Conservation (phyloP, 1,140 invertebrate species). For the Saccostrea glomerata region DNA sequence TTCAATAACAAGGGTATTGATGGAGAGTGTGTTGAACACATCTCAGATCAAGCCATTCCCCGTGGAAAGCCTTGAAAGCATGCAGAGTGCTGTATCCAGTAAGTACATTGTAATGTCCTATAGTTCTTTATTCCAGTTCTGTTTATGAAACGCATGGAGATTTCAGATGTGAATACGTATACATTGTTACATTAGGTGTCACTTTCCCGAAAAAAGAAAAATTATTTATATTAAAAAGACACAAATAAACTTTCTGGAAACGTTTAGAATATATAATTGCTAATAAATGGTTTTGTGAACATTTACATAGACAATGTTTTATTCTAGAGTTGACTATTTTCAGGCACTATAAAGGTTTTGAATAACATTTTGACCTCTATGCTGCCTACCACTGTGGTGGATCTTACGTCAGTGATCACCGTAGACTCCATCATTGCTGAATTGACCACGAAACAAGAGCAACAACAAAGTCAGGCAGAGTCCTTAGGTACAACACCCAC, state of each 20-base stretch:
- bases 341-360: not conserved
- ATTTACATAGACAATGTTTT: too few relatives aligned
- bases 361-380: slow-evolving; percentile 17
- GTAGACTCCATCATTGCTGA: slow-evolving; percentile 9
- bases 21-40: not conserved
- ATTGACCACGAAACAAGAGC: not conserved
- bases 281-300: too few relatives aligned
- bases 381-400: not conserved
- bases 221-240: too few relatives aligned
- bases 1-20: not conserved
- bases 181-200: too few relatives aligned
- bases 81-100: not conserved
- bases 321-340: not conserved
- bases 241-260: too few relatives aligned
- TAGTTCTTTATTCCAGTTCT: too few relatives aligned
- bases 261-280: too few relatives aligned
- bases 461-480: not conserved
- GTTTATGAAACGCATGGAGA: too few relatives aligned
- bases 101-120: not conserved
- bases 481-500: not conserved
- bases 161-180: too few relatives aligned
- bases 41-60: slow-evolving; percentile 8
- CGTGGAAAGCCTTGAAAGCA: not conserved
- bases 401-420: not conserved
- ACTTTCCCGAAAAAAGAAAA: too few relatives aligned